These are phyloP conservation scores for Acanthisitta chloris DNA, from an alignment of 2,113 vertebrate species.

Conservation along the genomic window DNA sequence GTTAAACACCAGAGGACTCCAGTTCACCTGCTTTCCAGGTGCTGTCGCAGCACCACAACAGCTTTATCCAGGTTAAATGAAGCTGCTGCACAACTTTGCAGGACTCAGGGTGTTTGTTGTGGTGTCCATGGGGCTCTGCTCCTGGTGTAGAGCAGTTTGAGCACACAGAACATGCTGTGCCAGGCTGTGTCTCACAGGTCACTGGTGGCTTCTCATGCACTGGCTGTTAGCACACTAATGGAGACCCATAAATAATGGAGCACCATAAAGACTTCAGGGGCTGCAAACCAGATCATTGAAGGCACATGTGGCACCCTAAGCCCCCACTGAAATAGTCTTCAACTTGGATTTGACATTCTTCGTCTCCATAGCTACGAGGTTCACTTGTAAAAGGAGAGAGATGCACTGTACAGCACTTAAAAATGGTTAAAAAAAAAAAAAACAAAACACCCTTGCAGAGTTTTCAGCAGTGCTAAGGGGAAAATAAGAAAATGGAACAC, in stretches of 20 bases:
- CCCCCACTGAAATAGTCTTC: conserved; percentile 31
- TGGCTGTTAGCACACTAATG: neutral
- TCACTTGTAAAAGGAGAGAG: conserved; percentile 48
- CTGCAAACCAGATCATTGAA: neutral
- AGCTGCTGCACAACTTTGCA: neutral
- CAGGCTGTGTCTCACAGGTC: neutral
- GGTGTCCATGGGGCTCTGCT: neutral
- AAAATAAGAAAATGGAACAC: neutral
- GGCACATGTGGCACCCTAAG: neutral
- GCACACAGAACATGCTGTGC: rapidly evolving
- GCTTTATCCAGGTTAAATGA: neutral
- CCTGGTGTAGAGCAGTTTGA: neutral
- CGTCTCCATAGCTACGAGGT: conserved; percentile 70
- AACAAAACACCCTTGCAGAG: neutral
- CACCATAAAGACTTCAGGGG: neutral
- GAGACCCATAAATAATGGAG: neutral
- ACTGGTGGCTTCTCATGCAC: neutral
- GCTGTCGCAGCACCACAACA: neutral
- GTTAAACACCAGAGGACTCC: neutral
- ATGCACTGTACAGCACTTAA: neutral
- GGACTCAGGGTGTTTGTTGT: rapidly evolving
- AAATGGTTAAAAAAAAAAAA: neutral
- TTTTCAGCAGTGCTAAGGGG: neutral
- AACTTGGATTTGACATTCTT: conserved; percentile 47
- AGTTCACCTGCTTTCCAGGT: neutral